These are phyloP conservation scores for Perithous albicinctus DNA, from an alignment of 2,888 invertebrate genomes.

Conservation along the genomic window DNA sequence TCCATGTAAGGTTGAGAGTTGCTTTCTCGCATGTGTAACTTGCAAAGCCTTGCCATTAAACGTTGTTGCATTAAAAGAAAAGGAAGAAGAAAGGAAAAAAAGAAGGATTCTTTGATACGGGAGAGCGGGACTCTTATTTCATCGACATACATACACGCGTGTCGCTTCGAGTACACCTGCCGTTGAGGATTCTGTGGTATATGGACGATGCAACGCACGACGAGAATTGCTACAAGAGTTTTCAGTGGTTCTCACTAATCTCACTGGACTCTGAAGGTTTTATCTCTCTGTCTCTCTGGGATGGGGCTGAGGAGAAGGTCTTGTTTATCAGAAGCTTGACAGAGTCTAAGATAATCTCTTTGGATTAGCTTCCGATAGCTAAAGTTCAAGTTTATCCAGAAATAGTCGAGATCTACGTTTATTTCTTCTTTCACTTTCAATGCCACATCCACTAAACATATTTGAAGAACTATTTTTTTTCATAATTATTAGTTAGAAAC, in stretches of 20 bases:
- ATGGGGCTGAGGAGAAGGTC: neutral
- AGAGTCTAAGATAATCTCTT: neutral
- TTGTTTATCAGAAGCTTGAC: neutral
- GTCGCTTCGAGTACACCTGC: slow-evolving; percentile 67
- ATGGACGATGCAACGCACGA: slow-evolving; percentile 67
- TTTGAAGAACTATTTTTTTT: neutral
- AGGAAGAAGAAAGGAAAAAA: neutral
- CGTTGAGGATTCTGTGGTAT: slow-evolving; percentile 69
- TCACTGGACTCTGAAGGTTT: neutral
- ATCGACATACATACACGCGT: slow-evolving; percentile 51
- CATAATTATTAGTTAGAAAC: too few relatives aligned
- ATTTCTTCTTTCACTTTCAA: neutral
- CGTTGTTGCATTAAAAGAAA: slow-evolving; percentile 33
- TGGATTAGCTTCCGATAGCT: neutral
- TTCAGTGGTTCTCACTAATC: slow-evolving; percentile 60
- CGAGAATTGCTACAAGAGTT: slow-evolving; percentile 61
- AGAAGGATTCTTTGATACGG: slow-evolving; percentile 29
- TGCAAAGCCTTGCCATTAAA: slow-evolving; percentile 16
- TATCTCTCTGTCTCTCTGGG: too few relatives aligned
- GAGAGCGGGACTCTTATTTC: slow-evolving; percentile 55
- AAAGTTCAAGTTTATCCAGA: slow-evolving; percentile 28
- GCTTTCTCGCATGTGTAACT: slow-evolving; percentile 18
- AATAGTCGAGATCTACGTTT: neutral
- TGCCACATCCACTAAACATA: neutral
- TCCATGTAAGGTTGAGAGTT: slow-evolving; percentile 5